A percentile compares a stretch with the other conserved stretches of the same genome.
These are phyloP conservation scores for Coremacera marginata DNA, from an alignment of 2,888 invertebrate species.

Conservation along the genomic window DNA sequence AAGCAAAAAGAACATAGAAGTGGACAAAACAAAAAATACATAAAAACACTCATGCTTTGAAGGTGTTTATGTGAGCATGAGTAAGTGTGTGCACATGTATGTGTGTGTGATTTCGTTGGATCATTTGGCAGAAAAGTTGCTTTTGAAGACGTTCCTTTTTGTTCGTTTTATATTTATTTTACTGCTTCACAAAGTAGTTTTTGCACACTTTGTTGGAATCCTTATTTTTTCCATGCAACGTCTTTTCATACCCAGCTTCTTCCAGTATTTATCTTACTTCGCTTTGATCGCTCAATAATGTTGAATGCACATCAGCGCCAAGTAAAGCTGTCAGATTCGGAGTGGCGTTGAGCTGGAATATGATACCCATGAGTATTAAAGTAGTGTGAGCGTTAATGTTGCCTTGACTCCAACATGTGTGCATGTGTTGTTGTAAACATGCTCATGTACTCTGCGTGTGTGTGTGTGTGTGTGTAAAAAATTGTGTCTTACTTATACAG, in stretches of 20 bases:
- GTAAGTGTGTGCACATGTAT: background rate
- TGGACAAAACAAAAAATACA: background rate
- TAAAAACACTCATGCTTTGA: background rate
- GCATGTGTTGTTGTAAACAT: background rate
- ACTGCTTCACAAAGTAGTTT: background rate
- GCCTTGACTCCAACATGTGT: background rate
- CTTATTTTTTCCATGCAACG: background rate
- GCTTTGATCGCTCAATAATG: constrained; percentile 29
- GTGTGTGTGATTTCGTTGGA: background rate
- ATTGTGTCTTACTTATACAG: background rate
- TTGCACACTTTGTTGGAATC: background rate
- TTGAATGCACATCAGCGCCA: constrained; percentile 1
- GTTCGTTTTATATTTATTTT: background rate
- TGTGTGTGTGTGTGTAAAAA: constrained; percentile 1
- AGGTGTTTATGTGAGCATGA: background rate
- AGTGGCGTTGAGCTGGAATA: background rate
- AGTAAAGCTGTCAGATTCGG: constrained; percentile 11
- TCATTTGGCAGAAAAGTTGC: background rate
- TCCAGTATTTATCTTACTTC: background rate
- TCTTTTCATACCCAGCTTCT: background rate
- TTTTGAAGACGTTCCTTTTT: background rate
- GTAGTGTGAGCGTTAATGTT: background rate
- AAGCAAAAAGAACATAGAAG: background rate
- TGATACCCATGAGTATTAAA: background rate
- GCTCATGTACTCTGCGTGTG: background rate